These are phyloP conservation scores for Grapholita molesta DNA, from an alignment of 1,140 invertebrate species.

Conservation along the genomic window DNA sequence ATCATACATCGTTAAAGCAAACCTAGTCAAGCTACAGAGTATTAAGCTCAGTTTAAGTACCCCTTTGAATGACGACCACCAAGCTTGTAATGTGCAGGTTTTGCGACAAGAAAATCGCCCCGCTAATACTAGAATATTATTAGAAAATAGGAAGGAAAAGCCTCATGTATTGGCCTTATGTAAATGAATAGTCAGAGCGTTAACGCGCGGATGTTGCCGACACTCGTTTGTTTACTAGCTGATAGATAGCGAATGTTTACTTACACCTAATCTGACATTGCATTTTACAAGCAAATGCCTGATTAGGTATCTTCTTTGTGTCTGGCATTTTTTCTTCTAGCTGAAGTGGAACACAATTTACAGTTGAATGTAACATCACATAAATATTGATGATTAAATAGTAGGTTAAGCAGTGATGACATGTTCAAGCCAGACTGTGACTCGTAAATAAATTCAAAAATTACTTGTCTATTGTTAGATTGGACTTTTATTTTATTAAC, in stretches of 20 bases:
- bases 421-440: no score
- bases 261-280: no score
- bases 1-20: neutral
- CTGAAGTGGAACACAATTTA: no score
- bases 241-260: neutral
- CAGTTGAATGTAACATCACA: no score
- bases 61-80: conserved; percentile 9
- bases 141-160: conserved; percentile 59
- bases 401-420: no score
- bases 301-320: no score
- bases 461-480: no score
- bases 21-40: neutral
- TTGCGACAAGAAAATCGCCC: conserved; percentile 19
- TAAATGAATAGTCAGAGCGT: conserved; percentile 31
- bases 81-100: neutral
- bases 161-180: conserved; percentile 34
- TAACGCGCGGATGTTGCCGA: conserved; percentile 5
- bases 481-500: no score
- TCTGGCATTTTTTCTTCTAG: no score
- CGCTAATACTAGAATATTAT: conserved; percentile 31
- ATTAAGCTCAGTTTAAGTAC: neutral
- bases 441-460: no score
- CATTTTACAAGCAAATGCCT: no score
- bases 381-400: no score
- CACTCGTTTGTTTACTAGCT: neutral